Evolutionary conservation across 2,888 invertebrate species (phyloP), one percentile per base, ranked within the genome.

Genomic region (Ectemnius continuus): DNA sequence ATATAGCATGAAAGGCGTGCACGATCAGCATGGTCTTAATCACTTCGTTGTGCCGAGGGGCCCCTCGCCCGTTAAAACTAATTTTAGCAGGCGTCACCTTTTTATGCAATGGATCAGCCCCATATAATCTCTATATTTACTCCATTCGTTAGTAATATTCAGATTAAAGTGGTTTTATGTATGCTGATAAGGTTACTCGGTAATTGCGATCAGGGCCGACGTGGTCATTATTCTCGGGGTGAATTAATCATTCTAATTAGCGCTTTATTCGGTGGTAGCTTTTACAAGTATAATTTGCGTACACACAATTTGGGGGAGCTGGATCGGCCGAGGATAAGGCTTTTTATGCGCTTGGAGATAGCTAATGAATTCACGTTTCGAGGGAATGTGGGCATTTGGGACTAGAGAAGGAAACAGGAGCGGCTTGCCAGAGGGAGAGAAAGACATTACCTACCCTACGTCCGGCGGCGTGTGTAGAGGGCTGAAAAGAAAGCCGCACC

Each of bases 401-500:
- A 62, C 57, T 26, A 18, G 61, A 28, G 48, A 70, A 63, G 23
- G 26, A 52, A 67, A 52, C 46, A 52, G 67, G 66, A 66, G 72
- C 70, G 67, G 59, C 63, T 70, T 68, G 75, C 60, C 73, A 79
- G 61, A 45, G 67, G 61, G 61, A 57, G 61, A 61, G 76, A 73
- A 82, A 79, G 80, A 75, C 80, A 81, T 78, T 80, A 80, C 80
- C 77, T 80, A 79, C 80, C 80, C 80, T 74, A 78, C 77, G 77
- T 79, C 79, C 79, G 79, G 75, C 70, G 48, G 75, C 70, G 48
- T 36, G 36, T 36, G 36, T 36, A 36, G 36, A 36, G 64, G 70
- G 67, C 70, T 48, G 67, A 75, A 79, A 52, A 70, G 68, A 71
- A 73, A 69, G 75, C 23, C 61, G 79, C 82, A 82, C 82, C 82